phyloP scores from a whole-genome alignment of 2,797 vertebrate species.

The Paratrypauchen microcephalus region DNA sequence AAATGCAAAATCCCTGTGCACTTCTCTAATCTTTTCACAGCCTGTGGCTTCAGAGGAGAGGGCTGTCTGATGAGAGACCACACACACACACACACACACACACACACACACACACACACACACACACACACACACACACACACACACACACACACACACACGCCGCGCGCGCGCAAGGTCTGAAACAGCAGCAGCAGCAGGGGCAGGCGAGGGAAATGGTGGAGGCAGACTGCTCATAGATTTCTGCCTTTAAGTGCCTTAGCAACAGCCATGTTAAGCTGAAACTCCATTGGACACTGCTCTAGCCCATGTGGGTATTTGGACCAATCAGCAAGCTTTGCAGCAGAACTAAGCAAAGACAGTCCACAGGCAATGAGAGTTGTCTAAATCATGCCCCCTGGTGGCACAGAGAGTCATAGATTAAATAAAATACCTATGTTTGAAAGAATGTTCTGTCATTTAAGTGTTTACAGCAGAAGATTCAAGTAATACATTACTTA shows the following conservation, averaged over 20 bases:
- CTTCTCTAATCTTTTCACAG: constrained; percentile 38
- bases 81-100: background rate
- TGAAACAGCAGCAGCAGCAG: constrained; percentile 22
- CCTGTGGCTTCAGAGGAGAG: constrained; percentile 21
- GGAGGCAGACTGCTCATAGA: constrained; percentile 34
- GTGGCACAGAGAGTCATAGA: constrained; percentile 26
- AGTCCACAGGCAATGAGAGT: constrained; percentile 7
- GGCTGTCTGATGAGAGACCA: constrained; percentile 6
- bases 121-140: background rate
- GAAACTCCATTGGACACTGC: constrained; percentile 70
- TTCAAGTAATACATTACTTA: background rate
- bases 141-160: constrained; percentile 6
- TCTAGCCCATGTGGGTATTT: constrained; percentile 59
- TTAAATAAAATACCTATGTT: background rate
- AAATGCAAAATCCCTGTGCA: constrained; percentile 33
- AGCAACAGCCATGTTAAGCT: constrained; percentile 76
- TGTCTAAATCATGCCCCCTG: constrained; percentile 44
- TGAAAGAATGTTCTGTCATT: background rate
- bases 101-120: constrained; percentile 8
- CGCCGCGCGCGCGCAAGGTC: no score
- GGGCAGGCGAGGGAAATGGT: constrained; percentile 49
- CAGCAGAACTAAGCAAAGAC: constrained; percentile 58
- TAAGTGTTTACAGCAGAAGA: background rate
- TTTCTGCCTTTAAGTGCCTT: constrained; percentile 63
- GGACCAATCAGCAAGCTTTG: constrained; percentile 74